Base-by-base conservation (phyloP, 2,888 invertebrate species). In the Diogma glabrata region DNA sequence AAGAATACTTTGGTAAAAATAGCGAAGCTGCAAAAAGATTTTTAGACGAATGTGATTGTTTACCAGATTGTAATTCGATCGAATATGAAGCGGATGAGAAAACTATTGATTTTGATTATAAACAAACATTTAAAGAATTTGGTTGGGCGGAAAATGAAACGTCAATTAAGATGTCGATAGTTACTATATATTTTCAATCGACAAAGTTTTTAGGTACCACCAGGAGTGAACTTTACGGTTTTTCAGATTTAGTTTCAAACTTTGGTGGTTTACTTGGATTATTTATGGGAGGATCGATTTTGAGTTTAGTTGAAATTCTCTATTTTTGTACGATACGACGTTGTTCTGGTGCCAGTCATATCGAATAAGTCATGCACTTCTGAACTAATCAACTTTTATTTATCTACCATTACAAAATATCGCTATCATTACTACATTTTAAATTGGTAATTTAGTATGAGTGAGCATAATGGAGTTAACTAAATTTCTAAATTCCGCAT, bases 241-340 rank as follows among this genome's bases (percentile, higher is more conserved):
- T 43, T 14, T 43, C 43, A 14, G 43, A 43, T n/a, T 43, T 43
- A 23, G 43, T 43, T 2, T 43, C 43, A 20, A 43, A 43, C 23
- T 43, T 43, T 22, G 43, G 43, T 22, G 43, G 43, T 8, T 14
- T 43, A 4, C 22, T 43, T 3, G 43, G 43, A 1, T n/a, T 43
- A 22, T 43, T 43, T 22, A 22, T 43, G 43, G 43, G 43, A 7
- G 43, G 43, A 9, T 43, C 43, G 4, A 6, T 43, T 43, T 43
- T 43, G 23, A 43, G 43, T 43, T 43, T 43, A 7, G 43, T 43
- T 14, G 43, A 43, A 4, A 14, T 43, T 20, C 43, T 43, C 6
- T 43, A 43, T 43, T 43, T 43, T 22, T 43, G 43, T n/a, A 43
- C 22, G n/a, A 22, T 43, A n/a, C 43, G 43, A 12, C 20, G 23